Evolutionary conservation across 2,888 invertebrate genomes (phyloP), one percentile per base, ranked within the genome.

Genomic region (Acanthosoma haemorrhoidale): DNA sequence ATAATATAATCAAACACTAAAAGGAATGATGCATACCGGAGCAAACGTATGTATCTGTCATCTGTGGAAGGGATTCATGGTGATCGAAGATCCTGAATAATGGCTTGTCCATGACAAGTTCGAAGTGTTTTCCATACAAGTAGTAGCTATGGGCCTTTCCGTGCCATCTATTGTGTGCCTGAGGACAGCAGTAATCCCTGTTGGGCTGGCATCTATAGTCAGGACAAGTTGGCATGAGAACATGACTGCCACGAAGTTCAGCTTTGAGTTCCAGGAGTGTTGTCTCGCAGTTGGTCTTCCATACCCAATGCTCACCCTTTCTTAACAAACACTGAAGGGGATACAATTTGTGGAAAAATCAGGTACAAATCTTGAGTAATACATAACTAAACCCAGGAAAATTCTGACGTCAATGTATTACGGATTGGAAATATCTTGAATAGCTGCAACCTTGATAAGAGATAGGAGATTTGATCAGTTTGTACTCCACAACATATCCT

Each of bases 231-330:
- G 70, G 74, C 8, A 72, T 61, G 2, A 77, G 43, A 9, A 76
- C 72, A 38, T 51, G 39, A 13, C 76, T 73, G 18, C 72, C 73
- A 9, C 70, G 41, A 16, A 76, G 72, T 70, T 75, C 72, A 32
- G 69, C 9, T 70, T 76, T 76, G 2, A 75, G 68, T 41, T 70
- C 70, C n/a, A 34, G 16, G 51, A 76, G 75, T 13, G 76, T 70
- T 4, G 51, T 21, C 59, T 75, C 74, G 43, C 74, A 74, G 34
- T 60, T 4, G 21, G 29, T 4, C 6, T 69, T 69, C 75, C 13
- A 11, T 69, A 59, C 75, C 75, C 76, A 21, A 13, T 43, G 34
- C 61, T 11, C 8, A 43, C n/a, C 38, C 58, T 73, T 70, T 13
- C n/a, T 38, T 5, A 13, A 13, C 1, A 38, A 15, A 38, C 13